A percentile compares a stretch with the other conserved stretches of the same genome.
Conservation (phyloP, 2,797 vertebrate genomes). For the Otolemur crassicaudatus region DNA sequence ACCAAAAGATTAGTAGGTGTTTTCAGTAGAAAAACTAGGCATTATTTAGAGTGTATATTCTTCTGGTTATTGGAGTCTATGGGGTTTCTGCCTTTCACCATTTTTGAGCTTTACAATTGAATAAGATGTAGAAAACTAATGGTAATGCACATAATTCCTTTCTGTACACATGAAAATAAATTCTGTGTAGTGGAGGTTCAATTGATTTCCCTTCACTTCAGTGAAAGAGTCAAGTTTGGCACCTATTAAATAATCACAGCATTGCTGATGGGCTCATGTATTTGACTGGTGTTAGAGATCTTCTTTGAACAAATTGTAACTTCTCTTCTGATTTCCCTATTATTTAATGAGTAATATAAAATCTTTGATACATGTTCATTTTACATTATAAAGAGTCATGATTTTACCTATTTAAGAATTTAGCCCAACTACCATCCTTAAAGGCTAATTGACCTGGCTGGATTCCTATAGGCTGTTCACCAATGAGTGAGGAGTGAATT, state of each 20-base stretch:
- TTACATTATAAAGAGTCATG: neutral
- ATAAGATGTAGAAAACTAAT: neutral
- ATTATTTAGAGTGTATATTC: neutral
- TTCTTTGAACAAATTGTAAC: neutral
- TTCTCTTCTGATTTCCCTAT: neutral
- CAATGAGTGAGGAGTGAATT: neutral
- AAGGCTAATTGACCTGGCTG: neutral
- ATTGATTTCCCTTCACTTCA: neutral
- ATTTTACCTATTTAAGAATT: neutral
- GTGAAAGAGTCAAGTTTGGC: neutral
- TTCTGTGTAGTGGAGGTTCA: neutral
- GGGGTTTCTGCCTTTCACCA: neutral
- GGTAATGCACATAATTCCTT: neutral
- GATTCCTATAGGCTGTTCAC: neutral
- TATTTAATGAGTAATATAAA: constrained; percentile 41
- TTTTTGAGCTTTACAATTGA: neutral
- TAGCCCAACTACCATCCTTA: neutral
- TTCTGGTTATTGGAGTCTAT: neutral
- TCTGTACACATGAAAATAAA: neutral
- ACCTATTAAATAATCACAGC: neutral
- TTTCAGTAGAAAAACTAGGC: neutral
- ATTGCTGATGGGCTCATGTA: neutral
- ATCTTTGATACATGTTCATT: neutral
- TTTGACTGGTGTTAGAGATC: neutral
- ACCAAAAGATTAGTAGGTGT: neutral